Conservation (phyloP, 2,113 vertebrate species). For the Saccopteryx bilineata region DNA sequence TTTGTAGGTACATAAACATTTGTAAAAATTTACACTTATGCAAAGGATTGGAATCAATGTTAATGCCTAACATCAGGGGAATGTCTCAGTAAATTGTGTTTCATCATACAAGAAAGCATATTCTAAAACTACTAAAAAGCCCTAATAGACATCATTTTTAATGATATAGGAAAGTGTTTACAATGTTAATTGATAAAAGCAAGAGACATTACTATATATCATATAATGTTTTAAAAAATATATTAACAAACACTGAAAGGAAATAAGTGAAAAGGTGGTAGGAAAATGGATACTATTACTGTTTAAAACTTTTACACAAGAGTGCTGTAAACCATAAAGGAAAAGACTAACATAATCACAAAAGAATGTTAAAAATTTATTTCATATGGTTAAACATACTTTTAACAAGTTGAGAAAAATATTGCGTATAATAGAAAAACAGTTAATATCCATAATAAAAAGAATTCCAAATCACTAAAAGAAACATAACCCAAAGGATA, state of each 20-base stretch:
- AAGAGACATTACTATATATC: neutral
- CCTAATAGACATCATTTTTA: neutral
- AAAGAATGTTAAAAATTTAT: neutral
- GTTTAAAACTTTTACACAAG: neutral
- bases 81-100: neutral
- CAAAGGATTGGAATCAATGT: neutral
- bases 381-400: neutral
- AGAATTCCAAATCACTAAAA: neutral
- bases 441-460: neutral
- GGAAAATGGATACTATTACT: neutral
- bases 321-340: neutral
- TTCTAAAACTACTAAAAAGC: neutral
- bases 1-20: neutral
- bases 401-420: conserved; percentile 12
- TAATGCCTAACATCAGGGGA: neutral
- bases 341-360: neutral
- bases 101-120: neutral
- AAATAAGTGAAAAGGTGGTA: neutral
- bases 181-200: conserved; percentile 1
- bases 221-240: neutral
- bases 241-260: neutral
- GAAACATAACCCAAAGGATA: conserved; percentile 4
- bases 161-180: conserved; percentile 22
- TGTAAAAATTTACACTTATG: neutral
- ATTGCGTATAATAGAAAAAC: neutral